Percentiles rank a stretch among this genome's conserved stretches.
These are phyloP conservation scores for Drepanosiphum platanoidis DNA, from an alignment of 2,888 invertebrate species.

Conservation along the genomic window DNA sequence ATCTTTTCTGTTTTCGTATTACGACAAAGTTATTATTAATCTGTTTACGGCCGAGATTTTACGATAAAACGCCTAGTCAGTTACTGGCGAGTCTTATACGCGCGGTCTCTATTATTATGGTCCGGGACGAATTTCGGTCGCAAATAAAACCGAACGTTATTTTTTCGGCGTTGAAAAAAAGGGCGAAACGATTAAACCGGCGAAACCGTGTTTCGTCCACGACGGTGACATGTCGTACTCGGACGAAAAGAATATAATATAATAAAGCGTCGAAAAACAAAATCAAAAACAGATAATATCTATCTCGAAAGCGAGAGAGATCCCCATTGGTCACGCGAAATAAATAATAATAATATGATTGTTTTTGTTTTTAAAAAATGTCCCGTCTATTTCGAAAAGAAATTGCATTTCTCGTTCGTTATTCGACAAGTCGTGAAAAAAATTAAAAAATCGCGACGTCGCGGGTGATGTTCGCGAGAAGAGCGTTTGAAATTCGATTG, in stretches of 20 bases:
- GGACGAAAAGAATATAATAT: neutral
- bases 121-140: constrained; percentile 16
- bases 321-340: no score
- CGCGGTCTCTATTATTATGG: constrained; percentile 1
- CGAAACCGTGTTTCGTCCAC: neutral
- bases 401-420: no score
- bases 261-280: no score
- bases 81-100: neutral
- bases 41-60: constrained; percentile 17
- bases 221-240: neutral
- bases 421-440: no score
- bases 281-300: no score
- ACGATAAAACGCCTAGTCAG: neutral
- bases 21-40: constrained; percentile 32
- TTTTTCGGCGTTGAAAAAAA: constrained; percentile 11
- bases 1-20: neutral
- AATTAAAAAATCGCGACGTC: no score
- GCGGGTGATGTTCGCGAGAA: no score
- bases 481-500: no score
- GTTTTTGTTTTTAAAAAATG: no score
- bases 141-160: constrained; percentile 27
- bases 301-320: no score
- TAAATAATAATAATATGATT: no score
- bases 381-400: no score
- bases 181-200: neutral